Percentiles rank a stretch among this genome's conserved stretches.
Evolutionary conservation across 1,140 invertebrate species (phyloP).

Genomic region (Argopecten irradians): DNA sequence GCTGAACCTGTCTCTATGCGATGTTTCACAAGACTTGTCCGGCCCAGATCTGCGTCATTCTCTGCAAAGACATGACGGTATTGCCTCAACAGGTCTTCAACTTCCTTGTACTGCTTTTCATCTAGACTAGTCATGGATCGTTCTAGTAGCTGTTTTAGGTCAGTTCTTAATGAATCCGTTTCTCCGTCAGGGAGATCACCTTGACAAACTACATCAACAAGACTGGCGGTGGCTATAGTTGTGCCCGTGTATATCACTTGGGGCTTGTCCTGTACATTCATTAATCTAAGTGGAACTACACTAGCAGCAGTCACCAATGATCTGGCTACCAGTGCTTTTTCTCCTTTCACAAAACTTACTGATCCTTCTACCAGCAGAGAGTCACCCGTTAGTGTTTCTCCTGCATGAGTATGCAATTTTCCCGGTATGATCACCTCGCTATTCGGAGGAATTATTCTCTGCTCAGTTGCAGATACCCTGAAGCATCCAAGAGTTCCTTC

Average conservation of each 20-base stretch:
- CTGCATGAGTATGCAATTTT: neutral
- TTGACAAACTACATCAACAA: neutral
- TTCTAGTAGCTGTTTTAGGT: neutral
- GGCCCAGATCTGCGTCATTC: conserved; percentile 30
- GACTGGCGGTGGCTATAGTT: neutral
- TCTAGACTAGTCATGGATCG: neutral
- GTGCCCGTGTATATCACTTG: conserved; percentile 6
- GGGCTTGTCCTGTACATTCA: neutral
- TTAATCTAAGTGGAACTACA: conserved; percentile 7
- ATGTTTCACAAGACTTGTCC: conserved; percentile 30
- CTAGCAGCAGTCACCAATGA: neutral
- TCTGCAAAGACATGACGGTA: conserved; percentile 28
- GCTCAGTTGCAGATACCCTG: neutral
- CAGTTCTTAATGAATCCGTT: neutral
- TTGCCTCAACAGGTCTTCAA: neutral
- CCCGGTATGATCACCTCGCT: neutral
- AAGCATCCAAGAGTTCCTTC: neutral
- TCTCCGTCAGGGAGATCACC: neutral
- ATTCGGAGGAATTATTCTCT: neutral
- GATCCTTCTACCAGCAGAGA: neutral
- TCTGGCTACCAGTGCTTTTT: neutral
- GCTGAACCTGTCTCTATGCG: conserved; percentile 33
- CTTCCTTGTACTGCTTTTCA: neutral
- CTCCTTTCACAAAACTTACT: neutral
- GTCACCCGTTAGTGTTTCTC: neutral